Evolutionary conservation across 2,113 vertebrate species (phyloP), one percentile per base, ranked within the genome.

Genomic region (Gavia stellata): DNA sequence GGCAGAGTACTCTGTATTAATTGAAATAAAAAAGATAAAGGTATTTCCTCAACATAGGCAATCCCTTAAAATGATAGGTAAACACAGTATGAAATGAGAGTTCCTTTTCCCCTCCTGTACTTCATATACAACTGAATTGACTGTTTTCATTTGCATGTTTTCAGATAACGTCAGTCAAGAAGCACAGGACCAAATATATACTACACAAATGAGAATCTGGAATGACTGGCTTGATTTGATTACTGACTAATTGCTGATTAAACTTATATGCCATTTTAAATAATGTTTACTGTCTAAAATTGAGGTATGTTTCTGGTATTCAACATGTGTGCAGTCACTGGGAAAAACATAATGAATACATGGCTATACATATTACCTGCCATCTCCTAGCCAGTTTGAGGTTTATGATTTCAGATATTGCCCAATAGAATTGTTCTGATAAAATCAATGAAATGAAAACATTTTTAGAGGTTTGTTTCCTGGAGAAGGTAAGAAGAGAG

Each of bases 401-500:
- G 21, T 66, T 91, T 87, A 49, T 29, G 15, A 28, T 56, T 91
- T 84, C 52, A 75, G 17, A 52, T 81, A 77, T 42, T 78, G 24
- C 11, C 33, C 56, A 44, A 29, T 10, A 62, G 26, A 82, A 56
- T 14, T 58, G 3, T 81, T 93, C 42, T 44, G 11, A 56, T 56
- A 80, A 68, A 83, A 67, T 74, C 63, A 81, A 40, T 36, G 7
- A 91, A 74, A 55, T 53, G 1, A 81, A 88, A 67, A 53, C 1
- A 45, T 24, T 66, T 63, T 6, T 11, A 36, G 81, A 65, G 4
- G 36, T 65, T 80, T 82, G 7, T 36, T 58, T 62, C 20, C 1
- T 1, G 0, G 1, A 5, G 28, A 88, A 80, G 8, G 18, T 25
- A 67, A 66, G 26, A 71, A 44, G 9, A 20, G 3, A 31, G 2